These are phyloP conservation scores for Dreissena rostriformis DNA, from an alignment of 1,140 invertebrate species.

Conservation along the genomic window DNA sequence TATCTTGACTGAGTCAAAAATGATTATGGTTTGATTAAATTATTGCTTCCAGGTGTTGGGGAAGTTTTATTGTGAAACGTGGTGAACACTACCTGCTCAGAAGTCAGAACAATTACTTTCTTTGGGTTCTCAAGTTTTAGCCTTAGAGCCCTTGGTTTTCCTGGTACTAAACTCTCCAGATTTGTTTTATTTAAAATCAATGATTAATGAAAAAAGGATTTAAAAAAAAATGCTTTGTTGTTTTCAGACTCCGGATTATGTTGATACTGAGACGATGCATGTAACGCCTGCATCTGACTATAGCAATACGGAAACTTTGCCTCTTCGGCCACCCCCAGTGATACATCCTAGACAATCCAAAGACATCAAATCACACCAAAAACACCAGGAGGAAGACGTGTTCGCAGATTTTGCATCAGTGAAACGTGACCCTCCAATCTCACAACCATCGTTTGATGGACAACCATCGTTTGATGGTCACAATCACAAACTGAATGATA, in stretches of 20 bases:
- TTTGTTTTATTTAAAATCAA: too few species aligned
- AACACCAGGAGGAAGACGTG: slow-evolving; percentile 1
- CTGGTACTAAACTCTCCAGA: too few species aligned
- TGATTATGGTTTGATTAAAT: too few species aligned
- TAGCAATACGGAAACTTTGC: not conserved
- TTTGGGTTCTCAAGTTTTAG: too few species aligned
- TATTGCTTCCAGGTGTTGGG: too few species aligned
- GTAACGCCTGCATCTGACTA: not conserved
- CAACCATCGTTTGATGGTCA: slow-evolving; percentile 16
- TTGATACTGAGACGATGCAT: not conserved
- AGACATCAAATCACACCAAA: not conserved
- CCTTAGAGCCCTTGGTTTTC: too few species aligned
- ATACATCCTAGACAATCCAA: slow-evolving; percentile 2
- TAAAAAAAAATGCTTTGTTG: not conserved
- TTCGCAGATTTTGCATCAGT: slow-evolving; percentile 37
- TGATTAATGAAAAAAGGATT: too few species aligned
- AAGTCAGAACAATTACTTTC: too few species aligned
- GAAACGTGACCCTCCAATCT: slow-evolving; percentile 15
- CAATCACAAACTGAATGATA: not conserved
- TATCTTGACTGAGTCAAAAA: too few species aligned
- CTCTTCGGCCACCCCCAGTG: slow-evolving; percentile 8
- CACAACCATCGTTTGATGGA: not conserved
- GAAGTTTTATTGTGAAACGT: too few species aligned
- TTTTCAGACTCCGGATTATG: not conserved
- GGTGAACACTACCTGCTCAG: too few species aligned